These are phyloP conservation scores for Thalassophryne amazonica DNA, from an alignment of 2,797 vertebrate genomes.

Conservation along the genomic window DNA sequence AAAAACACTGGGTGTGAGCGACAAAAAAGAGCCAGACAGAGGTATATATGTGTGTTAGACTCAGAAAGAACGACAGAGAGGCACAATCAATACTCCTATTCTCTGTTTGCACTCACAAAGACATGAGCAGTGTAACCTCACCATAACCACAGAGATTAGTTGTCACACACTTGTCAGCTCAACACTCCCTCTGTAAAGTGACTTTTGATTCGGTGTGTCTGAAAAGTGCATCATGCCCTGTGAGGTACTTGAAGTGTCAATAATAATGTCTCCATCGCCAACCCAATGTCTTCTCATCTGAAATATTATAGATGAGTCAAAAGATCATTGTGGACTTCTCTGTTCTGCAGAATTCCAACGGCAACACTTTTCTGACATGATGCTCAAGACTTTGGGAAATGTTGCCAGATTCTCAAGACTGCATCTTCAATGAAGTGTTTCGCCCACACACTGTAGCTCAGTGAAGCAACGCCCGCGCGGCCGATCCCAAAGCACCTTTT, in stretches of 20 bases:
- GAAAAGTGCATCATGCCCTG: not conserved
- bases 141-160: conserved; percentile 45
- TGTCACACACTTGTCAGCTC: conserved; percentile 49
- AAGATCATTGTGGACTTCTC: not conserved
- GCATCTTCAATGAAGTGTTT: not conserved
- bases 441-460: not conserved
- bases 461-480: not conserved
- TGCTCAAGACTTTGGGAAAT: not conserved
- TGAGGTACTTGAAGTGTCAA: not conserved
- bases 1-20: conserved; percentile 28
- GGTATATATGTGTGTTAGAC: conserved; percentile 12
- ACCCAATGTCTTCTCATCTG: not conserved
- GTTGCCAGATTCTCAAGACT: not conserved
- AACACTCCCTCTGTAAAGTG: conserved; percentile 8
- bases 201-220: conserved; percentile 6
- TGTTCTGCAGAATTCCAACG: not conserved
- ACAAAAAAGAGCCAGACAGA: conserved; percentile 16
- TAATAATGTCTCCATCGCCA: conserved; percentile 1
- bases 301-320: not conserved
- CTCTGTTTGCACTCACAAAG: conserved; percentile 35
- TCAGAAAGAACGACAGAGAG: conserved; percentile 9
- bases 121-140: conserved; percentile 33
- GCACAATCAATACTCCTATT: conserved; percentile 41
- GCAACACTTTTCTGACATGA: not conserved
- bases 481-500: conserved; percentile 7